These are phyloP conservation scores for Liparis tanakae DNA, from an alignment of 2,797 vertebrate species.

Conservation along the genomic window DNA sequence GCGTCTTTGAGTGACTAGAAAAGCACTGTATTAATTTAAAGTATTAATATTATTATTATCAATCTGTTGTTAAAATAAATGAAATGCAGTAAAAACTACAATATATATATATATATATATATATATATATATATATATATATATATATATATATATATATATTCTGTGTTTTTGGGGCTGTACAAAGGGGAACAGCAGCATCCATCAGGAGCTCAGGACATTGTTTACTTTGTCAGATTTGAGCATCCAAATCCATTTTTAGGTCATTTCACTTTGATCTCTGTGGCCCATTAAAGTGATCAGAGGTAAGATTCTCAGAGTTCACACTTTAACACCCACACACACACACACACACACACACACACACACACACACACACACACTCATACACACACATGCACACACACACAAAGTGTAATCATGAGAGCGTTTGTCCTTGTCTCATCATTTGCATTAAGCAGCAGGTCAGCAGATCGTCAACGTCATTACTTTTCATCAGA, in stretches of 20 bases:
- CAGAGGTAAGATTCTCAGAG: slow-evolving; percentile 1
- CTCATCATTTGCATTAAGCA: slow-evolving; percentile 11
- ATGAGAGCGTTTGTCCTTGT: slow-evolving; percentile 9
- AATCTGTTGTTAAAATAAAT: no score
- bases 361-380: no score
- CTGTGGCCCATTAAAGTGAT: slow-evolving; percentile 23
- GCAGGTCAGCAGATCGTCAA: slow-evolving; percentile 55
- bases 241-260: neutral
- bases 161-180: neutral
- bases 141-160: no score
- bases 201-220: neutral
- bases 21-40: no score
- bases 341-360: slow-evolving; percentile 2
- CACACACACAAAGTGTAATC: no score
- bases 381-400: no score
- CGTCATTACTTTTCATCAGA: slow-evolving; percentile 44
- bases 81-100: no score
- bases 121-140: no score
- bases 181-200: neutral
- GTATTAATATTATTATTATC: no score
- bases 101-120: no score
- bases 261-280: neutral
- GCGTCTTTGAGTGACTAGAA: no score
- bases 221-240: slow-evolving; percentile 1
- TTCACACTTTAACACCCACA: neutral